Base-by-base conservation (phyloP, 2,888 invertebrate species). In the Synanthedon formicaeformis region DNA sequence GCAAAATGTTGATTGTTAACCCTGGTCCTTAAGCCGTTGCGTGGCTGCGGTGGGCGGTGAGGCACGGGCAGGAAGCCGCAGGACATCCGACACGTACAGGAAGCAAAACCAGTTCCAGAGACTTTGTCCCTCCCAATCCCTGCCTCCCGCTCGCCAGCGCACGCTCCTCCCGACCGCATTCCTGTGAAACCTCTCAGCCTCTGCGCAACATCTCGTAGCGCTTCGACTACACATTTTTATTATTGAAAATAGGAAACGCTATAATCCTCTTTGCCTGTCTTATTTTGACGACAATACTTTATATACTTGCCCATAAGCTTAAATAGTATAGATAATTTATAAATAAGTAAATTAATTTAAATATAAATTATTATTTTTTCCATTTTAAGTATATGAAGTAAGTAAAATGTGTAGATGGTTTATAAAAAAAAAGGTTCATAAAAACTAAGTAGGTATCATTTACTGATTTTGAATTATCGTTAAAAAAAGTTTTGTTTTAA, bases 71-170 rank as follows among this genome's bases (percentile, higher is more conserved):
- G 86, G 86, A 86, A 87, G 87, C 87, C 87, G 86, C 86, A 86
- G 87, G 87, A 87, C 87, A 87, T 87, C 87, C 87, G 87, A 87
- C 85, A 86, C 87, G 50, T 50, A 50, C 87, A 87, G 87, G 87
- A 87, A 87, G 85, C 84, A 77, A 72, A 87, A 86, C 87, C 84
- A 82, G 86, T 87, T 82, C 70, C 78, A 73, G 71, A 75, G 78
- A 74, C 81, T 82, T 84, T 83, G 84, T 85, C 82, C 85, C 83
- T 79, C 78, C 61, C 80, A 72, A 71, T 76, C 80, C 76, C 69
- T 58, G 63, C 55, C 71, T 64, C 69, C 66, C 65, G 68, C 66
- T 67, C n/a, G 62, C 59, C 57, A 56, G 61, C 66, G 50, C 52
- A 51, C 50, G 53, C 56, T 51, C 55, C 54, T 50, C 57, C 56